Base-by-base conservation (phyloP, 2,888 invertebrate genomes). In the Agrotis segetum region DNA sequence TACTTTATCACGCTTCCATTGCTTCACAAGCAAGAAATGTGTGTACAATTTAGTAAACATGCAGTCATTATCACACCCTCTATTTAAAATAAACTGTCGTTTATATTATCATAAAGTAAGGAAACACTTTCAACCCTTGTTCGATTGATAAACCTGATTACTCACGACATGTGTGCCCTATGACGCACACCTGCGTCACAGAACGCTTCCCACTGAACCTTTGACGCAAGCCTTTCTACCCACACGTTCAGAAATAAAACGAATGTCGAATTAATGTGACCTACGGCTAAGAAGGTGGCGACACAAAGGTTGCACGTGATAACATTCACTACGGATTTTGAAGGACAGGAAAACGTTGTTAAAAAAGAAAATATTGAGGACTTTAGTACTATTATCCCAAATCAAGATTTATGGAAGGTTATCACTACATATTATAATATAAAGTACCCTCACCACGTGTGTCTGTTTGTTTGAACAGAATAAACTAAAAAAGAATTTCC, bases 171-270 rank as follows among this genome's bases (percentile, higher is more conserved):
- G 44, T 40, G 64, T 53, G 60, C 16, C 4, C 40, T 55, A 58
- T 75, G 78, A 82, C 85, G 24, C 24, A 24, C 24, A 24, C 24
- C 24, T 24, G 24, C 24, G 24, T 24, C 24, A 24, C 24, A 24
- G 24, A 24, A 24, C 1, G 24, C 24, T 24, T 24, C 24, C 24
- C 24, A 24, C 24, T 55, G 6, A 62, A 67, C 46, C 67, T 76
- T 70, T 82, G 77, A 80, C 85, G 79, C 52, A 77, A 71, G n/a
- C 14, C 40, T n/a, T 46, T 29, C 65, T 49, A 56, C 77, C 77
- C 67, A 82, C 82, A 52, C 59, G 55, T 60, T 21, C 34, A 29
- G 71, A 67, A 71, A 61, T 67, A 75, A 64, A 40, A 64, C 53
- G 49, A 83, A 76, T 68, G 81, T 76, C 62, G 68, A 49, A 70